A percentile compares a stretch with the other conserved stretches of the same genome.
phyloP scores from a whole-genome alignment of 2,888 invertebrate species.

The Notocelia uddmanniana region DNA sequence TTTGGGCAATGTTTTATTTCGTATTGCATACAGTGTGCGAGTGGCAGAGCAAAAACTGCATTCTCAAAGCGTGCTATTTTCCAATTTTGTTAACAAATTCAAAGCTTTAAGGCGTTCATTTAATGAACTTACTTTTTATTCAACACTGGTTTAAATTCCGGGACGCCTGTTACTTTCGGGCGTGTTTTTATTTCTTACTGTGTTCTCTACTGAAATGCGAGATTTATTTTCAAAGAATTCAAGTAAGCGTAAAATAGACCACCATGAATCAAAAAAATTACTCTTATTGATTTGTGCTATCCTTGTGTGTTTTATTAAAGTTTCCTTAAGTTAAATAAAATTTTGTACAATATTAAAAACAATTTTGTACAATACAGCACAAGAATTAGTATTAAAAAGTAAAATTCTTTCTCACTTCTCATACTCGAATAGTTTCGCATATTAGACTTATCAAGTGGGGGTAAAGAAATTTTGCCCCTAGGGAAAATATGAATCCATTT shows the following conservation, averaged over 20 bases:
- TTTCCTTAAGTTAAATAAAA: background rate
- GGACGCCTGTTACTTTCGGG: slow-evolving; percentile 6
- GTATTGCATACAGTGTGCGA: background rate
- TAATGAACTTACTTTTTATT: slow-evolving; percentile 31
- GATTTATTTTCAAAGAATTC: slow-evolving; percentile 25
- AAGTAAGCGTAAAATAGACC: background rate
- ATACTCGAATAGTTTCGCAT: too few relatives aligned
- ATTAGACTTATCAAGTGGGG: too few relatives aligned
- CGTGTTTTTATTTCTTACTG: slow-evolving; percentile 31
- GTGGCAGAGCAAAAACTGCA: background rate
- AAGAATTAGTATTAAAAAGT: too few relatives aligned
- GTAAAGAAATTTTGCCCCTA: too few relatives aligned
- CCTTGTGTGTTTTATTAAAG: background rate
- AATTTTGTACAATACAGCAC: too few relatives aligned
- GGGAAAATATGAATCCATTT: too few relatives aligned
- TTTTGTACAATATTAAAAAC: too few relatives aligned
- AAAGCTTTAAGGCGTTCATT: slow-evolving; percentile 42
- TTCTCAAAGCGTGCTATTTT: slow-evolving; percentile 29
- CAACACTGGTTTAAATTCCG: slow-evolving; percentile 32
- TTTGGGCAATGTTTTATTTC: background rate
- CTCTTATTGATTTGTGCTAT: background rate
- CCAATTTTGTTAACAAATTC: slow-evolving; percentile 35
- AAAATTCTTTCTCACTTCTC: too few relatives aligned
- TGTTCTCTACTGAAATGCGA: slow-evolving; percentile 12
- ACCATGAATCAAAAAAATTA: background rate